Evolutionary conservation across 2,888 invertebrate species (phyloP).

Genomic region (Nomada fabriciana): DNA sequence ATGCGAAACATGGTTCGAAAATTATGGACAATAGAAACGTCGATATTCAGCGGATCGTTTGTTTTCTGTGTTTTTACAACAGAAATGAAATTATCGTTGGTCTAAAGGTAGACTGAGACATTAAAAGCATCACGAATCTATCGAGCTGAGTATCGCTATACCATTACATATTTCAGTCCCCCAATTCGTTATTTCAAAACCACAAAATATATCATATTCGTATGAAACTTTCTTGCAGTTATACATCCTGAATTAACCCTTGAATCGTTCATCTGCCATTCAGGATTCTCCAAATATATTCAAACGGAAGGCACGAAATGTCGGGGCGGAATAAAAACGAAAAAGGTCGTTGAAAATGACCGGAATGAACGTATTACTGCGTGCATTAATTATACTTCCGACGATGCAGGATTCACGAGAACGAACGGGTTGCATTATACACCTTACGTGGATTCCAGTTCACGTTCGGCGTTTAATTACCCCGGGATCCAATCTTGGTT

Average conservation of each 20-base stretch:
- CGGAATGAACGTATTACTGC: constrained; percentile 23
- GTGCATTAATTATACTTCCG: constrained; percentile 40
- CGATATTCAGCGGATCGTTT: no score
- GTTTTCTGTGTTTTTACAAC: no score
- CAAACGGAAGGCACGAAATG: constrained; percentile 7
- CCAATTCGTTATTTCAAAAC: neutral
- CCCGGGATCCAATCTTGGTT: constrained; percentile 34
- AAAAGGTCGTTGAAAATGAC: constrained; percentile 14
- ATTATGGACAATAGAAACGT: no score
- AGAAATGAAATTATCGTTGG: no score
- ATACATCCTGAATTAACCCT: neutral
- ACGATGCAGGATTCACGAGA: neutral
- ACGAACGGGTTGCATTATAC: constrained; percentile 19
- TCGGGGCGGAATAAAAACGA: neutral
- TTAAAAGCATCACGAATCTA: no score
- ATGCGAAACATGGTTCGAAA: neutral
- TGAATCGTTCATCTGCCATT: constrained; percentile 6
- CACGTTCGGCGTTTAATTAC: constrained; percentile 49
- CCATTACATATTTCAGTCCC: no score
- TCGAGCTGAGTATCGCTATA: no score
- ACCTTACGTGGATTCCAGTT: constrained; percentile 24
- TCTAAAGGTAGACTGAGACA: no score
- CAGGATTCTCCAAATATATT: constrained; percentile 24
- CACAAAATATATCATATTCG: neutral
- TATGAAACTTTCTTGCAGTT: neutral